Evolutionary conservation across 2,113 vertebrate species (phyloP).

Genomic region (Ceyx cyanopectus): DNA sequence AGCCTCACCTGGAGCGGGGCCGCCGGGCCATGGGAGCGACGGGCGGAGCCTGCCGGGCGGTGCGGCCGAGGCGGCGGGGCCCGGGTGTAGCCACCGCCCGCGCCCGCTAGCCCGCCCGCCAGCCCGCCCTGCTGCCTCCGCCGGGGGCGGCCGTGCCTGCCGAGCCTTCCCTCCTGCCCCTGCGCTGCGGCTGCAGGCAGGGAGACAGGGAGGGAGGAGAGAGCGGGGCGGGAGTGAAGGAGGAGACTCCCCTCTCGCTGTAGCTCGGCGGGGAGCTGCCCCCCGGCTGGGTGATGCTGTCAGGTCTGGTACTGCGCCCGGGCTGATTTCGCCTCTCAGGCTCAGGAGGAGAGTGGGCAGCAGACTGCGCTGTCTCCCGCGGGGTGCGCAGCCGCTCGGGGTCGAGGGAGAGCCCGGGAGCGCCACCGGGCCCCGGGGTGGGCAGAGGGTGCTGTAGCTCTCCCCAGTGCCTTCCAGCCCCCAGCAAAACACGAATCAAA

Average conservation of each 20-base stretch:
- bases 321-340: neutral
- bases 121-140: neutral
- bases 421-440: neutral
- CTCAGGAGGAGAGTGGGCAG: neutral
- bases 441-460: neutral
- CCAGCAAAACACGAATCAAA: neutral
- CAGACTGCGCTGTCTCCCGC: no score
- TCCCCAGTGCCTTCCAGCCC: neutral
- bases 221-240: neutral
- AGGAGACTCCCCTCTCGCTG: constrained; percentile 33
- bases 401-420: neutral
- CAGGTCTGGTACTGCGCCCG: neutral
- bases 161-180: neutral
- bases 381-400: neutral
- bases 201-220: neutral
- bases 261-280: neutral
- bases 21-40: constrained; percentile 10
- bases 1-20: constrained; percentile 3
- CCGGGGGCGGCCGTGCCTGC: neutral
- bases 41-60: constrained; percentile 18
- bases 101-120: neutral
- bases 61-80: neutral
- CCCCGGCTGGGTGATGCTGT: neutral
- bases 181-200: constrained; percentile 23
- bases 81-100: neutral